Conservation (phyloP, 2,888 invertebrate genomes). For the Clunio marinus region DNA sequence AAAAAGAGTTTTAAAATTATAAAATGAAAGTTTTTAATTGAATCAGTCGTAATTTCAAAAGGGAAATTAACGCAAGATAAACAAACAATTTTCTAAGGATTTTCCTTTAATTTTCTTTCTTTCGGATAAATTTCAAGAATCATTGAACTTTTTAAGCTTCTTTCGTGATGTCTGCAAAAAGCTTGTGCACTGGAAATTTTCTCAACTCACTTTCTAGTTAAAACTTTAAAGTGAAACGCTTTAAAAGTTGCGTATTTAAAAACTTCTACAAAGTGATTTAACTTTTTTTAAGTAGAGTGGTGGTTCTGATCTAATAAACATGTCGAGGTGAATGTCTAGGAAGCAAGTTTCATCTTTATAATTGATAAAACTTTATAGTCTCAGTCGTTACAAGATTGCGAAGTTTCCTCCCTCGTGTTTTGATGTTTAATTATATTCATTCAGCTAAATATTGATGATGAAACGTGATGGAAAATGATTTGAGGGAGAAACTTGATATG, state of each 20-base stretch:
- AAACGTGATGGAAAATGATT: too few relatives aligned
- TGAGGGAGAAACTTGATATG: too few relatives aligned
- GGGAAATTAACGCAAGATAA: neutral
- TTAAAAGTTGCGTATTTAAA: neutral
- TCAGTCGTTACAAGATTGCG: conserved; percentile 8
- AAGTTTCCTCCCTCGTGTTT: neutral
- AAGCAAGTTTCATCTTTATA: neutral
- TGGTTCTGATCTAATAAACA: neutral
- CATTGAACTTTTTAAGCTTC: too few relatives aligned
- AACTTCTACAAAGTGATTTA: conserved; percentile 19
- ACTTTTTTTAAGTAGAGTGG: neutral
- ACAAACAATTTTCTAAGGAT: too few relatives aligned
- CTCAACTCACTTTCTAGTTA: too few relatives aligned
- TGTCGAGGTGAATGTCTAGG: neutral
- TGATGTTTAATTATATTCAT: too few relatives aligned
- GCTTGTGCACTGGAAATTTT: neutral
- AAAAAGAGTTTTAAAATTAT: conserved; percentile 1
- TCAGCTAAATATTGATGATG: too few relatives aligned
- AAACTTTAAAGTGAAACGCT: too few relatives aligned
- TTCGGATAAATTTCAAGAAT: too few relatives aligned
- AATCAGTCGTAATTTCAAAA: conserved; percentile 11
- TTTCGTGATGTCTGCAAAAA: neutral
- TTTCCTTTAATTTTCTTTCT: too few relatives aligned
- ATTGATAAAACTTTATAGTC: neutral
- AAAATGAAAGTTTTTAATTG: neutral